Percentiles rank a stretch among this genome's conserved stretches.
phyloP scores from a whole-genome alignment of 2,113 vertebrate genomes.

The Hyperopisus bebe region DNA sequence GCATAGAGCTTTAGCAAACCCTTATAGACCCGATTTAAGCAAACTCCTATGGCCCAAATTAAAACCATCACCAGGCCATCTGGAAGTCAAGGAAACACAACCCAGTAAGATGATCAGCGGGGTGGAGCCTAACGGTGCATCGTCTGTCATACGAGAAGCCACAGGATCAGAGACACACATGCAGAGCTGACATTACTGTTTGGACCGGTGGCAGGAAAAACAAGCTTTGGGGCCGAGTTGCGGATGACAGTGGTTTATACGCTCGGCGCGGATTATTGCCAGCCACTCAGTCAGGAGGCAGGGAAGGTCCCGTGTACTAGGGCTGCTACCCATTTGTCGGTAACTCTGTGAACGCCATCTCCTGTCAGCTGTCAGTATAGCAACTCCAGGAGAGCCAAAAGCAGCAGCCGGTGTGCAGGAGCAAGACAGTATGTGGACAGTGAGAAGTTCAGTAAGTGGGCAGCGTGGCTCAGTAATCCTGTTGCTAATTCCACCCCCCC shows the following conservation, averaged over 20 bases:
- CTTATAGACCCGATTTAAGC: not conserved
- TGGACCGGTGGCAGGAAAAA: not conserved
- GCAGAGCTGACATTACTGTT: not conserved
- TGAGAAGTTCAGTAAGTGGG: not conserved
- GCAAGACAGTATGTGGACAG: not conserved
- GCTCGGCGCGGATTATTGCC: not conserved
- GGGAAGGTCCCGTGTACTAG: not conserved
- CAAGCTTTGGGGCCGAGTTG: not conserved
- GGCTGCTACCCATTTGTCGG: not conserved
- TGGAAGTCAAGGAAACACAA: not conserved
- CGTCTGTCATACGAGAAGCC: not conserved
- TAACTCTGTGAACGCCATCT: not conserved
- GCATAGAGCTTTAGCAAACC: not conserved
- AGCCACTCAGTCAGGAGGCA: not conserved
- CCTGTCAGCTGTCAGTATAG: not conserved
- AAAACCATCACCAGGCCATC: not conserved
- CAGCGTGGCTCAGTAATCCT: not conserved
- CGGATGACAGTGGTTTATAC: not conserved
- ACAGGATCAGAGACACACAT: not conserved
- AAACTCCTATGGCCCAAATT: not conserved
- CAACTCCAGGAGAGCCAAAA: not conserved
- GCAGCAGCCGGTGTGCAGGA: not conserved
- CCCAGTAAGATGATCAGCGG: not conserved
- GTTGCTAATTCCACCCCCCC: not conserved
- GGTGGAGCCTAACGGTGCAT: not conserved